phyloP scores from a whole-genome alignment of 2,797 vertebrate species.

The Enteromius mattozi region DNA sequence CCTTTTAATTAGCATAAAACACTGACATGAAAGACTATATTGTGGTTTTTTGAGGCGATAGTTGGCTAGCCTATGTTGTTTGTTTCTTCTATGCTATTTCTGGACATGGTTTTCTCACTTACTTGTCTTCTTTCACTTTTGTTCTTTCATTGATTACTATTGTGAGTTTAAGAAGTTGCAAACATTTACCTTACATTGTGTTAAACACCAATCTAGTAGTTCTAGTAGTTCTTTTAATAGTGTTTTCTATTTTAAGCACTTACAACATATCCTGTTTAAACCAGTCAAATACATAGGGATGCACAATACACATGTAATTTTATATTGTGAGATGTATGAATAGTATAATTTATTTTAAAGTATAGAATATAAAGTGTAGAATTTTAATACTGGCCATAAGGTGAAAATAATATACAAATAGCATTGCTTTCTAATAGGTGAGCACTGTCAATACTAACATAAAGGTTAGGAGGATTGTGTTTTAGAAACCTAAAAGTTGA shows the following conservation, averaged over 20 bases:
- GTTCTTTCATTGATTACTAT: background rate
- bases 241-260: background rate
- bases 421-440: background rate
- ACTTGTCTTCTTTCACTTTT: background rate
- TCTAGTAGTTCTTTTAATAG: background rate
- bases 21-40: background rate
- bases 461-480: background rate
- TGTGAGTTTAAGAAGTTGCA: background rate
- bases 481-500: background rate
- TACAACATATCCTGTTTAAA: background rate
- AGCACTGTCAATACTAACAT: background rate
- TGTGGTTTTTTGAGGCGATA: background rate
- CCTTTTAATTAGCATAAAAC: background rate
- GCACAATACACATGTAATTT: background rate
- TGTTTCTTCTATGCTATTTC: background rate
- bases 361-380: background rate
- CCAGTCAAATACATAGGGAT: background rate
- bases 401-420: background rate
- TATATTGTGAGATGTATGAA: background rate
- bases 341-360: background rate
- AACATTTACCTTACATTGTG: background rate
- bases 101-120: constrained; percentile 9
- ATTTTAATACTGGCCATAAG: background rate
- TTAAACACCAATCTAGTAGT: background rate
- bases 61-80: background rate